Evolutionary conservation across 2,797 vertebrate species (phyloP), one percentile per base, ranked within the genome.

Genomic region (Botia kubotai): DNA sequence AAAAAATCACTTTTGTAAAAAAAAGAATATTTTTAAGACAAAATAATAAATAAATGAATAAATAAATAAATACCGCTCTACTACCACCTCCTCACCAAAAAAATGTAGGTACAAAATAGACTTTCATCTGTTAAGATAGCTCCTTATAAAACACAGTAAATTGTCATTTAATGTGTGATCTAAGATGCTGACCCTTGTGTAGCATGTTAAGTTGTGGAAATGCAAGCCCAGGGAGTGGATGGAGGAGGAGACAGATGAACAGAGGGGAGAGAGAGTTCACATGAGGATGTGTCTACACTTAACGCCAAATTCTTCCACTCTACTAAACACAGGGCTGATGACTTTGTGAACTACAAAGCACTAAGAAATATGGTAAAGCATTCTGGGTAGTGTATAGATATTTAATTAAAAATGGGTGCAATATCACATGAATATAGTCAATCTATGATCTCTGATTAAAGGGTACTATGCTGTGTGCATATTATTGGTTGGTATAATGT

Each of bases 291-390:
- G 26, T 79, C 58, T 79, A 72, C 69, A 53, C 46, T 79, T 72
- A 19, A 79, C 13, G 69, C 33, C 77, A 79, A 72, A 72, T 72
- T 79, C 69, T 79, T 79, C 77, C 69, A 79, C 77, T 72, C 58
- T 39, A 66, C 58, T 79, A 68, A 79, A 55, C 77, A 79, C 69
- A 65, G 48, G 72, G 72, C 39, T 19, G 48, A 65, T 79, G 77
- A 79, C 69, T 72, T 14, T 2, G 46, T 62, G 62, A 75, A 72
- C 21, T 71, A 60, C 55, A 76, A 57, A 80, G 73, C 46, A 39
- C 72, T 77, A 33, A 53, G 46, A 73, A 62, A 58, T 67, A 66
- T 66, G 65, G 65, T 21, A 55, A 65, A 70, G 57, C 66, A 79
- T 43, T 71, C 19, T 63, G 67, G 23, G 58, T 36, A 53, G 67